Evolutionary conservation across 2,888 invertebrate genomes (phyloP), one percentile per base, ranked within the genome.

Genomic region (Scaptomyza reducta): DNA sequence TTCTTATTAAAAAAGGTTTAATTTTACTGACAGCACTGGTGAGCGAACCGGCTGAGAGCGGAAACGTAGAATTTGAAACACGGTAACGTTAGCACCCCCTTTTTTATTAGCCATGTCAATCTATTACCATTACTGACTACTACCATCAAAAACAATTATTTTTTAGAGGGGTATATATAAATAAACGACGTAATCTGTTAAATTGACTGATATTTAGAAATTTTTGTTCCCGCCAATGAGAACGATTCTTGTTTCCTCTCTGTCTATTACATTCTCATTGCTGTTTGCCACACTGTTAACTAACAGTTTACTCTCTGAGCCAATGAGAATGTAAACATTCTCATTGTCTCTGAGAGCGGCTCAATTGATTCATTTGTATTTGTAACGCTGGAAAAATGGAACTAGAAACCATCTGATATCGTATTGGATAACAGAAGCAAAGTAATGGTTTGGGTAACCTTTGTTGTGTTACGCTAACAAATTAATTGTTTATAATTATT

Each of bases 291-390:
- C 11, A 16, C 38, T 53, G 70, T 44, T 56, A 56, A 31, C 18
- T 53, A 53, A 47, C 71, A 76, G 35, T 11, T 11, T 49, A 7
- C 27, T 27, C 27, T 27, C 61, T 44, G 53, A 73, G 56, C n/a
- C n/a, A n/a, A n/a, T n/a, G n/a, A n/a, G n/a, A n/a, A n/a, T n/a
- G n/a, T n/a, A n/a, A n/a, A n/a, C n/a, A n/a, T n/a, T n/a, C n/a
- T n/a, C n/a, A n/a, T n/a, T n/a, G n/a, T 27, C 27, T 27, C 61
- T 44, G 53, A 73, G 56, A 55, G 56, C 55, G 47, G 68, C 57
- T 77, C 40, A 54, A 49, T 25, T 54, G 79, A 78, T 75, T 31
- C 79, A 68, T n/a, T 78, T 50, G 29, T 75, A 67, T 31, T 29
- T 62, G 74, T 62, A 60, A 6, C 70, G 25, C 10, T 33, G 33